Percentiles rank a stretch among this genome's conserved stretches.
These are phyloP conservation scores for Cheilosia pagana DNA, from an alignment of 2,888 invertebrate species.

Conservation along the genomic window DNA sequence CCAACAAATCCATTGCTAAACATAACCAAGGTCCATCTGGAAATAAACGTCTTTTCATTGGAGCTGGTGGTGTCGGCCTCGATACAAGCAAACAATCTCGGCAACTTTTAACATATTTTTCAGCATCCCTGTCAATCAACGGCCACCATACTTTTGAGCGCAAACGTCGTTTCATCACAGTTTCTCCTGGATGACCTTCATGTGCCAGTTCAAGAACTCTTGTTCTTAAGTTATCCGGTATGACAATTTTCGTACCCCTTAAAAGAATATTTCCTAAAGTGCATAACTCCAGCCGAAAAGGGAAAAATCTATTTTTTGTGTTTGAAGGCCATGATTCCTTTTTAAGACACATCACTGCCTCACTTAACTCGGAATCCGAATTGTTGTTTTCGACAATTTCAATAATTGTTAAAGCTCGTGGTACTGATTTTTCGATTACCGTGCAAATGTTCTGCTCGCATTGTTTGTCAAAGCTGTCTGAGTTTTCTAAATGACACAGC, in stretches of 20 bases:
- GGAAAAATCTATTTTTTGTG: slow-evolving; percentile 14
- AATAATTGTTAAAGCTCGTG: neutral
- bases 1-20: no score
- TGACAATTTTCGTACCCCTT: slow-evolving; percentile 60
- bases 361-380: slow-evolving; percentile 3
- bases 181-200: no score
- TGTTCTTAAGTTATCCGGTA: slow-evolving; percentile 21
- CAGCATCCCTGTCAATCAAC: no score
- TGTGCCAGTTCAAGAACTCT: no score
- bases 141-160: no score
- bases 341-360: neutral
- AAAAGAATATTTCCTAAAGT: slow-evolving; percentile 69
- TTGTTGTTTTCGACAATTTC: slow-evolving; percentile 11
- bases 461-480: no score
- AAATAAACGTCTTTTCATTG: slow-evolving; percentile 12
- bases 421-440: no score
- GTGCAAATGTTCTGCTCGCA: no score
- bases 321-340: slow-evolving; percentile 17
- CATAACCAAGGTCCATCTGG: slow-evolving; percentile 53
- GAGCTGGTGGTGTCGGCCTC: slow-evolving; percentile 13
- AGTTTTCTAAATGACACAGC: no score
- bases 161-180: no score
- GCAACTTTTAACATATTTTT: slow-evolving; percentile 63
- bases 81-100: slow-evolving; percentile 54
- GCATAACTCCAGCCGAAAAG: slow-evolving; percentile 47